Evolutionary conservation across 2,888 invertebrate species (phyloP).

Genomic region (Luffia ferchaultella): DNA sequence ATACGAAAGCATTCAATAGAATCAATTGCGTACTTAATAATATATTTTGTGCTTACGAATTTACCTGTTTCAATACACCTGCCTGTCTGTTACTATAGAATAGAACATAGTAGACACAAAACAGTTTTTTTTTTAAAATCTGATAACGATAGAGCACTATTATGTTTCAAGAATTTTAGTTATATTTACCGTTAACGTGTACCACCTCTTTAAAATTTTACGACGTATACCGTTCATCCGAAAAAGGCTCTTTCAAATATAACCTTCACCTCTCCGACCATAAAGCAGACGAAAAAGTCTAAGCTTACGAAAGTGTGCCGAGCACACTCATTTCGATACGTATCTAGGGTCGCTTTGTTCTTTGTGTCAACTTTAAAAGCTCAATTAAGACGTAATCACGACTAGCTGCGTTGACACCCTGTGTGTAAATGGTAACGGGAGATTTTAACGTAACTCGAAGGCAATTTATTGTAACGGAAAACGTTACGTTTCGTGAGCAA

Average conservation of each 20-base stretch:
- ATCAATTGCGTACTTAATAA: too few species aligned
- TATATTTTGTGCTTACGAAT: neutral
- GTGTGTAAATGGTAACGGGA: conserved; percentile 12
- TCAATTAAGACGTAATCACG: conserved; percentile 37
- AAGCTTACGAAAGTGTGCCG: conserved; percentile 22
- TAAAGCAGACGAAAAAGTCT: neutral
- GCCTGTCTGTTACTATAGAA: neutral
- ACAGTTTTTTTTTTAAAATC: neutral
- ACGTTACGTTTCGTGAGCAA: too few species aligned
- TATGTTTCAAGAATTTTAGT: neutral
- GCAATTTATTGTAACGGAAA: conserved; percentile 5
- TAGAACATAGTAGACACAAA: neutral
- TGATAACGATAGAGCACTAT: neutral
- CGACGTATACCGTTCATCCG: neutral
- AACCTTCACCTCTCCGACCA: neutral
- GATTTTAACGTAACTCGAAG: neutral
- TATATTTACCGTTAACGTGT: neutral
- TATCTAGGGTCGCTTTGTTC: conserved; percentile 32
- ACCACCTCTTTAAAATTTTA: neutral
- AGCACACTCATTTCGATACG: conserved; percentile 17
- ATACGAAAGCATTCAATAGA: too few species aligned
- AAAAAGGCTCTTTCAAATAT: neutral
- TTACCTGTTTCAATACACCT: neutral
- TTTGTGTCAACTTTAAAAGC: conserved; percentile 41
- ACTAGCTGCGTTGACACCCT: conserved; percentile 15